These are phyloP conservation scores for Macrophya alboannulata DNA, from an alignment of 2,888 invertebrate species.

Conservation along the genomic window DNA sequence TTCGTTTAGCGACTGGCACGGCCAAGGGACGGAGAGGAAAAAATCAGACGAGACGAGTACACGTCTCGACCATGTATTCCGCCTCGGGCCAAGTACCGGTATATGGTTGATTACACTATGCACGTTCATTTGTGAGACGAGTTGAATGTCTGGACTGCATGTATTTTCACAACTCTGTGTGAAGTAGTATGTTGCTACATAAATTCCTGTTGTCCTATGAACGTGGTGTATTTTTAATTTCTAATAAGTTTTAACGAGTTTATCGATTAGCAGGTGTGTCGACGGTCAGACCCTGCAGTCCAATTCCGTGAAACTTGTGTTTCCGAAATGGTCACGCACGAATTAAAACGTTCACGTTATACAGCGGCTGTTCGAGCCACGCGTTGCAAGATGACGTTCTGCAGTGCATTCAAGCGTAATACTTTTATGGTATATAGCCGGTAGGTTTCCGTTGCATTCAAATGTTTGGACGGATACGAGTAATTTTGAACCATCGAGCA, in stretches of 20 bases:
- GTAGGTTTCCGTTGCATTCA: conserved; percentile 59
- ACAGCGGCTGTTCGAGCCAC: conserved; percentile 12
- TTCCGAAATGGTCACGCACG: conserved; percentile 33
- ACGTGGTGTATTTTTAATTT: conserved; percentile 2
- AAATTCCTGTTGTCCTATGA: neutral
- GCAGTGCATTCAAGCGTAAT: conserved; percentile 40
- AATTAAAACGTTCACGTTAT: conserved; percentile 1
- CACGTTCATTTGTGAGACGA: conserved; percentile 32
- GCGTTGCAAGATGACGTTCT: conserved; percentile 42
- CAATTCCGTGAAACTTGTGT: neutral
- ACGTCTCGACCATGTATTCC: neutral
- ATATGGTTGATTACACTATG: conserved; percentile 27
- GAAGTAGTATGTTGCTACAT: neutral
- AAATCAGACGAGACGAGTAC: neutral
- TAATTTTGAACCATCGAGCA: conserved; percentile 56
- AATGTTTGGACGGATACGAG: conserved; percentile 55
- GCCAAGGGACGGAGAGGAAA: neutral
- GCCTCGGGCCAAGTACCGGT: conserved; percentile 33
- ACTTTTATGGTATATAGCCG: neutral
- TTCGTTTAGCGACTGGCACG: neutral
- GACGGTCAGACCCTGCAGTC: neutral
- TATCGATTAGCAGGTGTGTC: conserved; percentile 51
- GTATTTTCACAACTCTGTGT: neutral
- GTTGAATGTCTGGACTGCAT: neutral
- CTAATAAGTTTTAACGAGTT: conserved; percentile 41